These are phyloP conservation scores for Papilio gigon DNA, from an alignment of 2,888 invertebrate species.

Conservation along the genomic window DNA sequence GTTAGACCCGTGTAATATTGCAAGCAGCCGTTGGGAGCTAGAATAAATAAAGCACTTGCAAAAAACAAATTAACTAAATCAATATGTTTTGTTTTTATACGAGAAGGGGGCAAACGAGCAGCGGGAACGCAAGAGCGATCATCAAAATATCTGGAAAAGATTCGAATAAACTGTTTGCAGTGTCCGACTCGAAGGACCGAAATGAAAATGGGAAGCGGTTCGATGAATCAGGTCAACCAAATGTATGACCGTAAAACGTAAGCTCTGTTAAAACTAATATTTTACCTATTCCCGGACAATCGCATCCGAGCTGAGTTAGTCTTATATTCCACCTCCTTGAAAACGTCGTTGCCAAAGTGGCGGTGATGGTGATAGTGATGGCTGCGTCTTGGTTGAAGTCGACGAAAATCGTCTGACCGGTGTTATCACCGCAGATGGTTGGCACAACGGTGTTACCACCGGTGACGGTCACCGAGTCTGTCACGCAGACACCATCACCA, in stretches of 20 bases:
- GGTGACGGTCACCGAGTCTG: slow-evolving; percentile 86
- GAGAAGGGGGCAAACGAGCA: too few species aligned
- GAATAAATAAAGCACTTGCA: slow-evolving; percentile 45
- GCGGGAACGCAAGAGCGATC: too few species aligned
- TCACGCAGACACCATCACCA: slow-evolving; percentile 86
- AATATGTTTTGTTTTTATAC: too few species aligned
- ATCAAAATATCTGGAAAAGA: too few species aligned
- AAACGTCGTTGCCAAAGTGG: slow-evolving; percentile 82
- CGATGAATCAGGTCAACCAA: too few species aligned
- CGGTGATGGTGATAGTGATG: slow-evolving; percentile 86
- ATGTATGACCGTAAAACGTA: too few species aligned
- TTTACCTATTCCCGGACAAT: slow-evolving; percentile 85
- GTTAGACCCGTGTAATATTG: slow-evolving; percentile 86
- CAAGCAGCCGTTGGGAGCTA: slow-evolving; percentile 90
- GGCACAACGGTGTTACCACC: slow-evolving; percentile 87
- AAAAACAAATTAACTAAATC: too few species aligned
- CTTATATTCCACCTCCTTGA: slow-evolving; percentile 89
- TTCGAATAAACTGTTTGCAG: too few species aligned
- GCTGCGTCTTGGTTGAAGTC: slow-evolving; percentile 87
- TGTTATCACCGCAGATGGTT: slow-evolving; percentile 90
- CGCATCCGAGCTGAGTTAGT: slow-evolving; percentile 87
- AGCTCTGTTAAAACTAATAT: neutral
- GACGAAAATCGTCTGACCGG: slow-evolving; percentile 89
- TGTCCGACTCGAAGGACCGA: neutral
- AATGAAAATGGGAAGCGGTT: too few species aligned